phyloP scores from a whole-genome alignment of 2,888 invertebrate genomes.

The Oscheius sp. region DNA sequence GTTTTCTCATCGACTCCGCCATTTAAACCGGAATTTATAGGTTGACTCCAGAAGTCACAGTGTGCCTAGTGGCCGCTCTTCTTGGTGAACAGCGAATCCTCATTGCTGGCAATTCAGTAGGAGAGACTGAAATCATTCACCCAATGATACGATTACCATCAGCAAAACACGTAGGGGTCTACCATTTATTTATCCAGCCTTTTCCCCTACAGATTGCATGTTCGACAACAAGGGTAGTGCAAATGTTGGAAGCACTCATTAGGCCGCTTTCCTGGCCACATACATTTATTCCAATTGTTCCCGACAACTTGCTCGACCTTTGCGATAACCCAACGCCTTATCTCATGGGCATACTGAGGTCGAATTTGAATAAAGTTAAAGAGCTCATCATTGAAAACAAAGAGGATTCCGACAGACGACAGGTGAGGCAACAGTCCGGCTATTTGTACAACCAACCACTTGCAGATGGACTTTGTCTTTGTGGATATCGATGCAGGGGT shows the following conservation, averaged over 20 bases:
- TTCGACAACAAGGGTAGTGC: constrained; percentile 54
- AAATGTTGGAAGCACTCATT: constrained; percentile 57
- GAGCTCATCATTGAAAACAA: constrained; percentile 37
- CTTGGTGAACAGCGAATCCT: constrained; percentile 46
- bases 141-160: constrained; percentile 14
- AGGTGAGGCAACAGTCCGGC: constrained; percentile 19
- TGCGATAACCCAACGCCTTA: constrained; percentile 60
- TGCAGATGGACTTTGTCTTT: constrained; percentile 43
- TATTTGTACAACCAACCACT: neutral
- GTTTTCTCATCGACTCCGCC: neutral
- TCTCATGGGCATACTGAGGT: constrained; percentile 43
- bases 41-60: constrained; percentile 40
- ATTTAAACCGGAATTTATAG: constrained; percentile 7
- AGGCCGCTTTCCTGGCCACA: constrained; percentile 65
- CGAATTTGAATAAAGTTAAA: constrained; percentile 35
- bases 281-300: constrained; percentile 62
- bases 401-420: constrained; percentile 27
- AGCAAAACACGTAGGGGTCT: constrained; percentile 8
- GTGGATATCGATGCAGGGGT: constrained; percentile 44
- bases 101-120: constrained; percentile 42
- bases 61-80: constrained; percentile 42
- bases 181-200: neutral
- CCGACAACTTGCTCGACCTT: constrained; percentile 60
- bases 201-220: neutral
- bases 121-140: constrained; percentile 25